Evolutionary conservation across 2,888 invertebrate species (phyloP).

Genomic region (Agrochola lota): DNA sequence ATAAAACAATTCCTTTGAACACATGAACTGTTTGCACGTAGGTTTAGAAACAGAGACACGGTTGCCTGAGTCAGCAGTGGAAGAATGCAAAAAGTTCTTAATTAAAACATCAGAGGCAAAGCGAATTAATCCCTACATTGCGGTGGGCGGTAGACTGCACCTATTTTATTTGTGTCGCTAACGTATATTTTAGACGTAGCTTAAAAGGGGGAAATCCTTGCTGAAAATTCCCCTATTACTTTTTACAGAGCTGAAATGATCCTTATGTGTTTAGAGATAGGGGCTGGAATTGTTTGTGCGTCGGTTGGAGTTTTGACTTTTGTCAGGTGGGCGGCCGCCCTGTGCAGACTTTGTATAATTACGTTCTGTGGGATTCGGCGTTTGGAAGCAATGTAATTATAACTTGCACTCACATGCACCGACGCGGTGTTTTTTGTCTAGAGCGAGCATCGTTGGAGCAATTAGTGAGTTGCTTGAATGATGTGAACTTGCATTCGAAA

Average conservation of each 20-base stretch:
- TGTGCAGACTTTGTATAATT: slow-evolving; percentile 85
- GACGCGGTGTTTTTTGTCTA: slow-evolving; percentile 59
- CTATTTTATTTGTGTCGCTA: slow-evolving; percentile 84
- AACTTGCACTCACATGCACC: slow-evolving; percentile 73
- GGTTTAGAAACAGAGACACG: slow-evolving; percentile 31
- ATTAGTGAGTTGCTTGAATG: slow-evolving; percentile 50
- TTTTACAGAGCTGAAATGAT: slow-evolving; percentile 63
- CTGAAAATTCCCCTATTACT: slow-evolving; percentile 74
- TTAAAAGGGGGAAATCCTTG: slow-evolving; percentile 81
- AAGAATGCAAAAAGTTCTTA: slow-evolving; percentile 75
- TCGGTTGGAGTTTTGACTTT: slow-evolving; percentile 68
- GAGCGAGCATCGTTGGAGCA: slow-evolving; percentile 42
- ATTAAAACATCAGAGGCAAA: slow-evolving; percentile 85
- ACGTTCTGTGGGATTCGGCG: slow-evolving; percentile 76
- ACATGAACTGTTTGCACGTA: slow-evolving; percentile 31
- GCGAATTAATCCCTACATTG: slow-evolving; percentile 79
- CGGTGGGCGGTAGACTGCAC: slow-evolving; percentile 82
- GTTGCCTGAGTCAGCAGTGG: slow-evolving; percentile 51
- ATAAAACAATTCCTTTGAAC: slow-evolving; percentile 49
- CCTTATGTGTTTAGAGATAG: slow-evolving; percentile 65
- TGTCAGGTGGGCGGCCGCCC: slow-evolving; percentile 74
- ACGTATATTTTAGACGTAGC: slow-evolving; percentile 83
- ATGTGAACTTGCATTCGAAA: slow-evolving; percentile 19
- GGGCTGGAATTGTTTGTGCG: slow-evolving; percentile 65
- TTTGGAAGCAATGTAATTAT: slow-evolving; percentile 78